Conservation (phyloP, 2,113 vertebrate genomes). For the Apteryx mantelli region DNA sequence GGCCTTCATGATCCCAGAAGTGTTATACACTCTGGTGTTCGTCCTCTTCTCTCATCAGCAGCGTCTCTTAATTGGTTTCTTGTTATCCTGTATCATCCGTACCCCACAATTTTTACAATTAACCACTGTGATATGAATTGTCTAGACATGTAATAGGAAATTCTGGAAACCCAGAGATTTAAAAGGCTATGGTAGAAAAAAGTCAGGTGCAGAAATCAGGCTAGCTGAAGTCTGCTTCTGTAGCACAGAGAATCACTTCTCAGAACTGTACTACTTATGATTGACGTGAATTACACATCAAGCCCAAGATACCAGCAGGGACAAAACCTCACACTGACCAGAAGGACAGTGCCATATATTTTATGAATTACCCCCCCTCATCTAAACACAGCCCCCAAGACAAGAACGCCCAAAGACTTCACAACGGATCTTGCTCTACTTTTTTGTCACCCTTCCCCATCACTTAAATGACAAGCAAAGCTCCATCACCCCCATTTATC, state of each 20-base stretch:
- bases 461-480: not conserved
- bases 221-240: not conserved
- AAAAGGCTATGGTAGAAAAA: not conserved
- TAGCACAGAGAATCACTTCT: not conserved
- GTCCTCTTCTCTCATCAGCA: not conserved
- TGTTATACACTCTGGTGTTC: not conserved
- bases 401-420: not conserved
- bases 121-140: not conserved
- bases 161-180: not conserved
- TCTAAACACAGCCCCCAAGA: not conserved
- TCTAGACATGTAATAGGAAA: not conserved
- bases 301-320: not conserved
- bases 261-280: fast-evolving
- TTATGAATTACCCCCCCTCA: not conserved
- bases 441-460: not conserved
- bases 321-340: not conserved
- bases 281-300: not conserved
- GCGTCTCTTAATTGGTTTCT: not conserved
- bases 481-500: not conserved
- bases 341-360: not conserved
- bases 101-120: not conserved
- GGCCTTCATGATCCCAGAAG: not conserved
- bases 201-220: not conserved
- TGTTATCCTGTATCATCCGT: not conserved
- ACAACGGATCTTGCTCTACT: not conserved